Percentiles rank a stretch among this genome's conserved stretches.
phyloP scores from a whole-genome alignment of 37 sponge, comb jelly and placozoan genomes.

The Beroe forskalii region DNA sequence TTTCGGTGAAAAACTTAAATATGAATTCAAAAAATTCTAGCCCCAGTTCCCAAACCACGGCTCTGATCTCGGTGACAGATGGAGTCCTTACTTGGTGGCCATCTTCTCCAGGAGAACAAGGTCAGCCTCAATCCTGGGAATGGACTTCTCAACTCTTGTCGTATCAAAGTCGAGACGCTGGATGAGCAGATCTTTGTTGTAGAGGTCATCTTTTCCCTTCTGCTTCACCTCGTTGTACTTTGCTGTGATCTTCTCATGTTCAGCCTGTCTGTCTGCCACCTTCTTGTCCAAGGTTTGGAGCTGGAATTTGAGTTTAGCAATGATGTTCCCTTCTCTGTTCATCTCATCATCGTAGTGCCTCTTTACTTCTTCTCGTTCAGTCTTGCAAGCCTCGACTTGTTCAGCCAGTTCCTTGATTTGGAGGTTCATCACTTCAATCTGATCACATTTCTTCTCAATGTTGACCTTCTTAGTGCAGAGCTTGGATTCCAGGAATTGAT shows the following conservation, averaged over 20 bases:
- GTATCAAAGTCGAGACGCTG: slow-evolving; percentile 17
- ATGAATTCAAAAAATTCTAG: too few relatives aligned
- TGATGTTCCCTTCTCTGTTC: slow-evolving; percentile 9
- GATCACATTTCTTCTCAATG: slow-evolving; percentile 62
- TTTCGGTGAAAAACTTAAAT: too few relatives aligned
- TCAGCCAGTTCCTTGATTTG: slow-evolving; percentile 3
- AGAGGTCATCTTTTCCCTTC: background rate
- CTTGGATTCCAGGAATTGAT: slow-evolving; percentile 22
- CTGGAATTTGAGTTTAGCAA: slow-evolving; percentile 10
- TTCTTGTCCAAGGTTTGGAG: background rate
- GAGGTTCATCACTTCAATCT: background rate
- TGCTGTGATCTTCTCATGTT: background rate
- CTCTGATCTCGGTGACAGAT: too few relatives aligned
- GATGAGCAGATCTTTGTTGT: slow-evolving; percentile 19
- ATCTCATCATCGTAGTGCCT: slow-evolving; percentile 19
- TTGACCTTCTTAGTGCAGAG: slow-evolving; percentile 44
- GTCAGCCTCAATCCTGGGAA: background rate
- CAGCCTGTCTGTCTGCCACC: background rate
- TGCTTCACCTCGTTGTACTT: background rate
- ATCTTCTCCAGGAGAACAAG: slow-evolving; percentile 1
- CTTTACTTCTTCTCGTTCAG: background rate
- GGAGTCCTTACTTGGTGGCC: too few relatives aligned
- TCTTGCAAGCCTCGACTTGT: slow-evolving; percentile 1
- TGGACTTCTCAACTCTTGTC: background rate
- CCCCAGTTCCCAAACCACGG: too few relatives aligned